Evolutionary conservation across 1,140 invertebrate species (phyloP).

Genomic region (Drosophila carrolli): DNA sequence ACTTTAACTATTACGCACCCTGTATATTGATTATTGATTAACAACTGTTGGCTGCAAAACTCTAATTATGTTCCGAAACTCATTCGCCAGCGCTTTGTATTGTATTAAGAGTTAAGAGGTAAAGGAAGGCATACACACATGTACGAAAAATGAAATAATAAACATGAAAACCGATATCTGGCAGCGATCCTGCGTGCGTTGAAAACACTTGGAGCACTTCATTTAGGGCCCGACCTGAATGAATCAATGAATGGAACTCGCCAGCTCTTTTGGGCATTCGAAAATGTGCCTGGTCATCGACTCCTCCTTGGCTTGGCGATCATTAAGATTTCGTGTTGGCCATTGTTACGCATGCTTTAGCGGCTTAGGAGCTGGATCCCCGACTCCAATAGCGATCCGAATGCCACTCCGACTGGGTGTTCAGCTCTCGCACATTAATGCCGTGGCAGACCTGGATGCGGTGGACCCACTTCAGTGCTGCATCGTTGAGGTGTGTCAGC

Average conservation of each 20-base stretch:
- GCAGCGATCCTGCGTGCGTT: slow-evolving; percentile 42
- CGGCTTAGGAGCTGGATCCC: slow-evolving; percentile 54
- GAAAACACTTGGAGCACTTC: slow-evolving; percentile 71
- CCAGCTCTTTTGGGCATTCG: slow-evolving; percentile 45
- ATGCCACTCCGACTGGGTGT: slow-evolving; percentile 61
- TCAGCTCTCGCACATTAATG: slow-evolving; percentile 69
- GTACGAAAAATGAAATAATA: slow-evolving; percentile 72
- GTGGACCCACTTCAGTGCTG: slow-evolving; percentile 63
- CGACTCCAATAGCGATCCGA: slow-evolving; percentile 9
- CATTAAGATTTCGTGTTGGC: slow-evolving; percentile 77
- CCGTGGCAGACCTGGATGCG: slow-evolving; percentile 60
- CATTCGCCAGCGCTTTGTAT: slow-evolving; percentile 69
- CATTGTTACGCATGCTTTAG: slow-evolving; percentile 78
- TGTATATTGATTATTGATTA: slow-evolving; percentile 75
- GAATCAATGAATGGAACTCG: slow-evolving; percentile 75
- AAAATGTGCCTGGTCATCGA: slow-evolving; percentile 70
- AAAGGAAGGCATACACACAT: slow-evolving; percentile 40
- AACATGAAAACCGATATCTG: slow-evolving; percentile 49
- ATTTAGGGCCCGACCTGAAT: slow-evolving; percentile 73
- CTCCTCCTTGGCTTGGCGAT: slow-evolving; percentile 72
- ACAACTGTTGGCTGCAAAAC: slow-evolving; percentile 58
- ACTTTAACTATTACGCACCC: slow-evolving; percentile 68
- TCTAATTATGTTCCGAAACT: slow-evolving; percentile 64
- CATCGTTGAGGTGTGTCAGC: slow-evolving; percentile 74
- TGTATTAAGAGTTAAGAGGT: slow-evolving; percentile 69